These are phyloP conservation scores for Saxicola maurus DNA, from an alignment of 2,797 vertebrate species.

Conservation along the genomic window DNA sequence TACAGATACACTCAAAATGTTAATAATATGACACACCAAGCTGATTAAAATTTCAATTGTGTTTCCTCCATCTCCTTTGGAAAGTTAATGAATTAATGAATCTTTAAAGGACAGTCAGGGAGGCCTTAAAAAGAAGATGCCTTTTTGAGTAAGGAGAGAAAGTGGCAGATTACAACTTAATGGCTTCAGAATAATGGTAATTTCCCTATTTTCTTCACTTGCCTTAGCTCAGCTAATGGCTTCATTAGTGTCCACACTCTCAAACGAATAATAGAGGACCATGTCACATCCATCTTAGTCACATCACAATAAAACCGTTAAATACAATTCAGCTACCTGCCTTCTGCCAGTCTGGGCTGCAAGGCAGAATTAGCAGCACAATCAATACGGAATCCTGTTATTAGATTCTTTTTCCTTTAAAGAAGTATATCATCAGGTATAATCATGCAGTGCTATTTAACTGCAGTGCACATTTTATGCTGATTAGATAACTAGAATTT, in stretches of 20 bases:
- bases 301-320: slow-evolving; percentile 82
- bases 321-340: slow-evolving; percentile 75
- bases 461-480: background rate
- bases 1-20: slow-evolving; percentile 69
- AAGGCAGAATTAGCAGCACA: slow-evolving; percentile 67
- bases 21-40: slow-evolving; percentile 77
- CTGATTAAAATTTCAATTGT: slow-evolving; percentile 78
- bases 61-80: slow-evolving; percentile 76
- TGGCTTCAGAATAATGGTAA: slow-evolving; percentile 84
- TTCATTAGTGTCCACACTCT: slow-evolving; percentile 83
- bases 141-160: slow-evolving; percentile 79
- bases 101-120: slow-evolving; percentile 82
- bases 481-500: slow-evolving; percentile 45
- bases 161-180: slow-evolving; percentile 84
- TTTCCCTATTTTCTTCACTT: slow-evolving; percentile 83
- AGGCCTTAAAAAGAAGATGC: slow-evolving; percentile 79
- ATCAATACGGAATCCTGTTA: slow-evolving; percentile 53
- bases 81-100: slow-evolving; percentile 93
- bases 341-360: slow-evolving; percentile 58
- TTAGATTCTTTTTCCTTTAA: slow-evolving; percentile 46
- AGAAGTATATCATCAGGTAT: slow-evolving; percentile 50
- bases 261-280: slow-evolving; percentile 75
- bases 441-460: slow-evolving; percentile 46
- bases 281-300: slow-evolving; percentile 83
- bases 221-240: slow-evolving; percentile 83